Conservation (phyloP, 2,888 invertebrate species). For the Ctena decussata region DNA sequence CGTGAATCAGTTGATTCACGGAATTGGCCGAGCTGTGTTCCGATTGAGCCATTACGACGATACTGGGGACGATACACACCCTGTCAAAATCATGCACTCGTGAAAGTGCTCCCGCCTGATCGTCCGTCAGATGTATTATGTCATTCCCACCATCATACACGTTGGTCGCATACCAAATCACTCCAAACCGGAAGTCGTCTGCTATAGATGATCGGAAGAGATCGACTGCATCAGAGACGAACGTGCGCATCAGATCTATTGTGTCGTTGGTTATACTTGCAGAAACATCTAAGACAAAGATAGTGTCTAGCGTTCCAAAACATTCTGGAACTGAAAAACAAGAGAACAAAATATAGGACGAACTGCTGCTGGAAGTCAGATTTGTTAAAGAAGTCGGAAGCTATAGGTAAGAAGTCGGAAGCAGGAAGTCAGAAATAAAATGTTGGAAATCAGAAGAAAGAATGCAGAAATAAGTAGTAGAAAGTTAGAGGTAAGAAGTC, state of each 20-base stretch:
- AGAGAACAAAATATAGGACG: no score
- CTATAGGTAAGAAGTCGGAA: no score
- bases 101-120: neutral
- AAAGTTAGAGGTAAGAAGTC: no score
- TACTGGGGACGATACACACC: no score
- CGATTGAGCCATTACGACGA: no score
- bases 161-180: neutral
- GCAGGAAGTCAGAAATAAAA: no score
- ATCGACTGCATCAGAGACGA: neutral
- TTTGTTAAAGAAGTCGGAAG: no score
- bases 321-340: neutral
- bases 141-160: neutral
- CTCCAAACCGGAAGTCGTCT: neutral
- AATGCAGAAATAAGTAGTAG: no score
- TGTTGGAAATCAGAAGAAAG: no score
- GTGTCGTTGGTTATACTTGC: neutral
- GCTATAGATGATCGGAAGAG: neutral
- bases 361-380: no score
- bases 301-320: neutral
- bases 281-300: neutral
- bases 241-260: neutral
- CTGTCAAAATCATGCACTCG: neutral
- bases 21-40: no score
- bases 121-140: neutral
- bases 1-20: no score